Evolutionary conservation across 2,113 vertebrate genomes (phyloP).

Genomic region (Pluvialis apricaria): DNA sequence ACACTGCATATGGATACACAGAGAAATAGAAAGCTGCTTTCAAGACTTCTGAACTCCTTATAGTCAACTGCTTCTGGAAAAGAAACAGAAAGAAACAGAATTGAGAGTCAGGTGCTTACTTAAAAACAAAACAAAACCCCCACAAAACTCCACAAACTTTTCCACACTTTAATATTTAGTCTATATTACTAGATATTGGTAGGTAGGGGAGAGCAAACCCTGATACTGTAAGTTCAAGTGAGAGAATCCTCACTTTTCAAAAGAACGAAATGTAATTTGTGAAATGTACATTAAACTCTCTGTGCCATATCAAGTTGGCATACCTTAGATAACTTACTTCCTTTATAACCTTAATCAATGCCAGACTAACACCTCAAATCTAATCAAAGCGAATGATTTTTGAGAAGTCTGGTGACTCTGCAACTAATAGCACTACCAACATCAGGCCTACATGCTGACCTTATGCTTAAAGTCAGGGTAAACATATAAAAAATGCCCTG

Average conservation of each 20-base stretch:
- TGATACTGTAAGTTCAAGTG: no score
- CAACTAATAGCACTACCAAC: background rate
- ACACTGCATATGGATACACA: background rate
- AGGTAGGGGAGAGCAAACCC: background rate
- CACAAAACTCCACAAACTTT: background rate
- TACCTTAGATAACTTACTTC: background rate
- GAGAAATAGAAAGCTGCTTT: background rate
- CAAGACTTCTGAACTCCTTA: background rate
- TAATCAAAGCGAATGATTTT: background rate
- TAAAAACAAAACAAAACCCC: background rate
- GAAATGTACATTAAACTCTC: background rate
- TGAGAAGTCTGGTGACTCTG: background rate
- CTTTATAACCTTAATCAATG: background rate
- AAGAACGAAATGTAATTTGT: background rate
- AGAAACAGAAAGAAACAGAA: background rate
- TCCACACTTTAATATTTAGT: background rate
- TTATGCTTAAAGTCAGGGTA: background rate
- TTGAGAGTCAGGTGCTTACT: background rate
- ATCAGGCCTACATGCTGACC: background rate
- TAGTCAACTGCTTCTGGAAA: background rate
- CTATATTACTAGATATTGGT: background rate
- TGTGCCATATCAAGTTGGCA: background rate
- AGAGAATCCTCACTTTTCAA: background rate
- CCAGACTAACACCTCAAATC: background rate
- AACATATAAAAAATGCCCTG: background rate